A percentile compares a stretch with the other conserved stretches of the same genome.
Evolutionary conservation across 2,113 vertebrate genomes (phyloP).

Genomic region (Panthera leo): DNA sequence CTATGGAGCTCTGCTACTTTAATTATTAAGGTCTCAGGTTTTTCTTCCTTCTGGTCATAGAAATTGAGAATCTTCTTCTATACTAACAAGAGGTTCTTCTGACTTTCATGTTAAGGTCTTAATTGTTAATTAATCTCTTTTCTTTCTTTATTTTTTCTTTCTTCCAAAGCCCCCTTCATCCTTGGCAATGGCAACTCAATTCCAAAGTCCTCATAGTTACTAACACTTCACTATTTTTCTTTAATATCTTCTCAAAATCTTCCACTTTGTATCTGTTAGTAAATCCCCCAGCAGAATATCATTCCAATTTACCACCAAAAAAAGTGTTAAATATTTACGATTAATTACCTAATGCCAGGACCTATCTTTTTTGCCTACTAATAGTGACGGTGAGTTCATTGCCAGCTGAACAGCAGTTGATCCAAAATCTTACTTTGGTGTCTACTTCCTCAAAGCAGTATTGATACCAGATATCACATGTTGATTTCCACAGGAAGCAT

Average conservation of each 20-base stretch:
- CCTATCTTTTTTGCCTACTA: not conserved
- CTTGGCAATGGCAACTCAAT: not conserved
- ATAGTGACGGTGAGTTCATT: not conserved
- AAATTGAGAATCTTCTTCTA: not conserved
- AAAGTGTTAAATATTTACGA: not conserved
- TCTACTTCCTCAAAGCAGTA: not conserved
- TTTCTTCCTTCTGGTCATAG: not conserved
- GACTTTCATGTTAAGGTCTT: not conserved
- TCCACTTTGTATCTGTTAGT: not conserved
- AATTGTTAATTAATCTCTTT: not conserved
- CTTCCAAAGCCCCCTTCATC: not conserved
- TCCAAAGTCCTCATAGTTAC: not conserved
- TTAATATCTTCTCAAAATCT: not conserved
- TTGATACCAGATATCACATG: not conserved
- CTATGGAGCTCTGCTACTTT: not conserved
- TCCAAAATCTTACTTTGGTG: not conserved
- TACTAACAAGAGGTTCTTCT: not conserved
- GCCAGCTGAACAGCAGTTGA: not conserved
- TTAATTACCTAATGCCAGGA: not conserved
- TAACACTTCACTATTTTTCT: not conserved
- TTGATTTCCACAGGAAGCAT: not conserved
- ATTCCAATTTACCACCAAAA: not conserved
- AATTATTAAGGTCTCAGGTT: not conserved
- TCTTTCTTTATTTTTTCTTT: not conserved
- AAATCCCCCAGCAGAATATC: not conserved